A percentile compares a stretch with the other conserved stretches of the same genome.
Conservation (phyloP, 2,888 invertebrate genomes). For the Fragum sueziense region DNA sequence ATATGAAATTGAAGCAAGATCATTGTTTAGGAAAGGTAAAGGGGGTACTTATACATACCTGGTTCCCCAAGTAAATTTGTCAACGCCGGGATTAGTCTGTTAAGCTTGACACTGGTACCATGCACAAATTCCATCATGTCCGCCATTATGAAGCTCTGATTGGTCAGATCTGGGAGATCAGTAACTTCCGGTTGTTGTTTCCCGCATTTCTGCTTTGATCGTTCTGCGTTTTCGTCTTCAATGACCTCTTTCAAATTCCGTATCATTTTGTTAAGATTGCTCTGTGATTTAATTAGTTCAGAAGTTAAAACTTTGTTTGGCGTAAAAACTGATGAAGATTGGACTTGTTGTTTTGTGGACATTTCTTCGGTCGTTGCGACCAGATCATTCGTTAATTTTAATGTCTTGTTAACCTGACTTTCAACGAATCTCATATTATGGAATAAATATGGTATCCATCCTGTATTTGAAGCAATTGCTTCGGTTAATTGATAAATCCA, state of each 20-base stretch:
- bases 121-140: slow-evolving; percentile 64
- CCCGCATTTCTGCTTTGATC: not conserved
- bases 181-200: not conserved
- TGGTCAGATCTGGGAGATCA: not conserved
- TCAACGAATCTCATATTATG: slow-evolving; percentile 70
- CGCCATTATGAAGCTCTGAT: slow-evolving; percentile 16
- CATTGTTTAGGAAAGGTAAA: no score
- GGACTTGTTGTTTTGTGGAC: slow-evolving; percentile 29
- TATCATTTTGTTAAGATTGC: not conserved
- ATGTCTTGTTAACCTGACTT: slow-evolving; percentile 68
- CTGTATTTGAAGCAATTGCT: slow-evolving; percentile 72
- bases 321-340: slow-evolving; percentile 43
- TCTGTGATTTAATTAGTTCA: not conserved
- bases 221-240: not conserved
- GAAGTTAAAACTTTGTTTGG: slow-evolving; percentile 20
- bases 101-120: slow-evolving; percentile 65
- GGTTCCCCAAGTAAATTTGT: slow-evolving; percentile 73
- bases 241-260: not conserved
- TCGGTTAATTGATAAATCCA: slow-evolving; percentile 68
- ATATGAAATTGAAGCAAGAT: no score
- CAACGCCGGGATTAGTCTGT: slow-evolving; percentile 69
- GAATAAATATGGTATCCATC: slow-evolving; percentile 75
- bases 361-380: slow-evolving; percentile 37
- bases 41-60: no score
- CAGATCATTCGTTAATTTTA: slow-evolving; percentile 41